Conservation (phyloP, 2,888 invertebrate genomes). For the Oscheius sp. region DNA sequence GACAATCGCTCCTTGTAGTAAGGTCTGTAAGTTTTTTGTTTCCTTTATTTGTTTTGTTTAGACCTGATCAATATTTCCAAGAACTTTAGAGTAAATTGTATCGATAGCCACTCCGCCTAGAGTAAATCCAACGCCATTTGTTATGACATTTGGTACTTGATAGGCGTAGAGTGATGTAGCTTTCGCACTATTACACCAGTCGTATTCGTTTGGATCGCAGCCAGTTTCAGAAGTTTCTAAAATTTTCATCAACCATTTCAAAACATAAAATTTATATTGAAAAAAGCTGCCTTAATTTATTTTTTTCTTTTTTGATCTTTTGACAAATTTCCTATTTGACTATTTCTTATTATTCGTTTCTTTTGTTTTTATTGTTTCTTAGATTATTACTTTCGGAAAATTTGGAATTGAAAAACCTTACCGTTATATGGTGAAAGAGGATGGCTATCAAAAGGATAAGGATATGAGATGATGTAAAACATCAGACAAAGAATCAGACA, state of each 20-base stretch:
- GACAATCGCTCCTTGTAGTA: not conserved
- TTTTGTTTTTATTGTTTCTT: too few relatives aligned
- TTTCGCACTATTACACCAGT: conserved; percentile 36
- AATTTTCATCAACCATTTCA: not conserved
- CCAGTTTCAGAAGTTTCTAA: conserved; percentile 26
- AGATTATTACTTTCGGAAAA: too few relatives aligned
- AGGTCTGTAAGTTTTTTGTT: not conserved
- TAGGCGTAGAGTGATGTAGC: conserved; percentile 31
- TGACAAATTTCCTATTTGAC: too few relatives aligned
- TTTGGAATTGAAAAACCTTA: too few relatives aligned
- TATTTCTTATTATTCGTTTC: too few relatives aligned
- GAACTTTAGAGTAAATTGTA: conserved; percentile 49
- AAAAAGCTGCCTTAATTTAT: too few relatives aligned
- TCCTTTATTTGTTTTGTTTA: not conserved
- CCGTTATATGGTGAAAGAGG: conserved; percentile 41
- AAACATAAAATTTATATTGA: too few relatives aligned
- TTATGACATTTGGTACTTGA: conserved; percentile 35
- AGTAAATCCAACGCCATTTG: conserved; percentile 46
- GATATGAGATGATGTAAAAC: conserved; percentile 43
- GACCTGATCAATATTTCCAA: conserved; percentile 47
- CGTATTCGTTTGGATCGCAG: conserved; percentile 38
- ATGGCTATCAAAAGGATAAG: conserved; percentile 36
- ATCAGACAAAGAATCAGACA: conserved; percentile 35
- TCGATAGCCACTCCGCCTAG: conserved; percentile 39
- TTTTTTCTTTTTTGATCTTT: too few relatives aligned